Evolutionary conservation across 1,140 invertebrate genomes (phyloP).

Genomic region (Eriosoma lanigerum): DNA sequence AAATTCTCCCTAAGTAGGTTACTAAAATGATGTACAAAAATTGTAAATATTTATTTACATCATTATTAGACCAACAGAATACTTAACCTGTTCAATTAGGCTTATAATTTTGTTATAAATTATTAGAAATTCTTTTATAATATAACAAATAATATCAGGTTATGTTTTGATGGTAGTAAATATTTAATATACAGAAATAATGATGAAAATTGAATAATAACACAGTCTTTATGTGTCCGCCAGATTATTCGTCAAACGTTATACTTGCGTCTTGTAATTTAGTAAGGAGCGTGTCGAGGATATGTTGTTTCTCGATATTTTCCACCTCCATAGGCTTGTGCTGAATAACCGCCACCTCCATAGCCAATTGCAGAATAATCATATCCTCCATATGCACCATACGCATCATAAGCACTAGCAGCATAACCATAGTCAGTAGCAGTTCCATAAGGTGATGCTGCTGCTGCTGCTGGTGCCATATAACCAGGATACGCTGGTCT

Average conservation of each 20-base stretch:
- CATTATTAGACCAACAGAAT: conserved; percentile 31
- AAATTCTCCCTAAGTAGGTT: not conserved
- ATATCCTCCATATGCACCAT: conserved; percentile 55
- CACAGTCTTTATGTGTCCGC: conserved; percentile 49
- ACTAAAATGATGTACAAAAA: conserved; percentile 43
- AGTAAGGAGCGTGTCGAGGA: conserved; percentile 55
- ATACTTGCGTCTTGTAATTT: conserved; percentile 47
- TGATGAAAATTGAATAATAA: conserved; percentile 41
- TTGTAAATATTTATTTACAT: conserved; percentile 49
- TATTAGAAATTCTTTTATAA: conserved; percentile 33
- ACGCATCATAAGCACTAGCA: conserved; percentile 58
- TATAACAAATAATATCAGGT: conserved; percentile 24
- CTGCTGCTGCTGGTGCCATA: conserved; percentile 37
- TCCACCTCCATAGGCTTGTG: conserved; percentile 57
- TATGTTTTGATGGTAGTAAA: conserved; percentile 31
- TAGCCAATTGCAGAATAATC: conserved; percentile 59
- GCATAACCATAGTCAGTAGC: conserved; percentile 59
- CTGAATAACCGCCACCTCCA: conserved; percentile 59
- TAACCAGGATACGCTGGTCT: conserved; percentile 53
- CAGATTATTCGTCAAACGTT: conserved; percentile 49
- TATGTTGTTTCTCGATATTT: conserved; percentile 55
- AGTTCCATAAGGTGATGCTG: conserved; percentile 32
- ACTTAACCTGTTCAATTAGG: conserved; percentile 45
- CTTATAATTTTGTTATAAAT: conserved; percentile 45
- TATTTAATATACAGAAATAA: conserved; percentile 46